Percentiles rank a stretch among this genome's conserved stretches.
Evolutionary conservation across 1,140 invertebrate species (phyloP).

Genomic region (Caenorhabditis latens): DNA sequence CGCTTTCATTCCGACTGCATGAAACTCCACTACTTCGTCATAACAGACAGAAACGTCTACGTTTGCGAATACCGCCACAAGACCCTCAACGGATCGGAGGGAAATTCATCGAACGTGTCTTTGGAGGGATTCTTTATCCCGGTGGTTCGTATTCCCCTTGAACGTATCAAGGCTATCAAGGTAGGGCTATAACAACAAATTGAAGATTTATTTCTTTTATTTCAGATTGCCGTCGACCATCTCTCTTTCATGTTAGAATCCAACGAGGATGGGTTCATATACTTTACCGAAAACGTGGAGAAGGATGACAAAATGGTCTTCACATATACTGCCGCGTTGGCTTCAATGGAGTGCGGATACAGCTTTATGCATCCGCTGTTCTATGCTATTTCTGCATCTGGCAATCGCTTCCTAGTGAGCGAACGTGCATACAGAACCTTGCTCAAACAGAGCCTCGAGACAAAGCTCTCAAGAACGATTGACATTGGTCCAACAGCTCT

Average conservation of each 20-base stretch:
- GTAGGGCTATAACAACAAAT: neutral
- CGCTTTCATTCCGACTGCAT: neutral
- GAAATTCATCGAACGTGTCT: neutral
- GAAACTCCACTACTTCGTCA: slow-evolving; percentile 6
- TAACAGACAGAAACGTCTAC: neutral
- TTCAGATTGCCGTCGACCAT: slow-evolving; percentile 17
- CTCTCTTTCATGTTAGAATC: neutral
- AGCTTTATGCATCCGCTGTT: too few relatives aligned
- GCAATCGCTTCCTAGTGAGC: too few relatives aligned
- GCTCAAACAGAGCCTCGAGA: slow-evolving; percentile 17
- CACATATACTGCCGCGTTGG: neutral
- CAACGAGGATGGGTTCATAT: neutral
- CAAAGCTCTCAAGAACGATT: neutral
- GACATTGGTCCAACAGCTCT: neutral
- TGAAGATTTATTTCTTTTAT: too few relatives aligned
- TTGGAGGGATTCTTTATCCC: slow-evolving; percentile 30
- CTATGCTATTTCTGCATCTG: too few relatives aligned
- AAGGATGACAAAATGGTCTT: neutral
- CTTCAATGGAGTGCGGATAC: slow-evolving; percentile 23
- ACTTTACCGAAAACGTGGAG: neutral
- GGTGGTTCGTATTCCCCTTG: neutral
- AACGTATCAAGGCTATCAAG: neutral
- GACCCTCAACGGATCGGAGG: neutral
- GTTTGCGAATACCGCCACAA: neutral
- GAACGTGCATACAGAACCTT: neutral